phyloP scores from a whole-genome alignment of 2,888 invertebrate species.

The Cacoxenus indagator region DNA sequence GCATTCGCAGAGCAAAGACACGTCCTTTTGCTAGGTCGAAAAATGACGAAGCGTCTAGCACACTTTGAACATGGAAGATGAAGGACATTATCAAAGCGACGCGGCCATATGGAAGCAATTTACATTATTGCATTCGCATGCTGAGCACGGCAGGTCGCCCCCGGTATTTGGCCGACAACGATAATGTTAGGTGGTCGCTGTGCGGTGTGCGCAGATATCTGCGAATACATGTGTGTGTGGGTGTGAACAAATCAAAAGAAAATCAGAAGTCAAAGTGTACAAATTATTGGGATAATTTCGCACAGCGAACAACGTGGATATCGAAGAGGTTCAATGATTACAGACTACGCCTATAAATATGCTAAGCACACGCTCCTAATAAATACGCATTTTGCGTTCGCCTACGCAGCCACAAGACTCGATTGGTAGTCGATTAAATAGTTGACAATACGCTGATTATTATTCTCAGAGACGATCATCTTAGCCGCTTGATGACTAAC shows the following conservation, averaged over 20 bases:
- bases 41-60: not conserved
- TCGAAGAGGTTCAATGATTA: not conserved
- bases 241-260: constrained; percentile 44
- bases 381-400: not conserved
- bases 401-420: constrained; percentile 31
- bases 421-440: constrained; percentile 59
- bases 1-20: not conserved
- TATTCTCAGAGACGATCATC: not conserved
- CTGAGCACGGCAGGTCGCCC: constrained; percentile 11
- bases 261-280: constrained; percentile 48
- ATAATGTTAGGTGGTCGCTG: too few relatives aligned
- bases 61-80: constrained; percentile 12
- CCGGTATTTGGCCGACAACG: too few relatives aligned
- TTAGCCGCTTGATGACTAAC: not conserved
- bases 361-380: not conserved
- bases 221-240: constrained; percentile 13
- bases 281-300: constrained; percentile 1
- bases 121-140: constrained; percentile 52
- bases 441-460: constrained; percentile 56
- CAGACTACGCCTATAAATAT: not conserved
- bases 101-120: constrained; percentile 51
- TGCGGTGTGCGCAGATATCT: constrained; percentile 9
- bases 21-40: too few relatives aligned
- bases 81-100: constrained; percentile 24
- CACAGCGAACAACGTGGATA: constrained; percentile 37